A percentile compares a stretch with the other conserved stretches of the same genome.
phyloP scores from a whole-genome alignment of 2,888 invertebrate species.

The Cephus runcator region DNA sequence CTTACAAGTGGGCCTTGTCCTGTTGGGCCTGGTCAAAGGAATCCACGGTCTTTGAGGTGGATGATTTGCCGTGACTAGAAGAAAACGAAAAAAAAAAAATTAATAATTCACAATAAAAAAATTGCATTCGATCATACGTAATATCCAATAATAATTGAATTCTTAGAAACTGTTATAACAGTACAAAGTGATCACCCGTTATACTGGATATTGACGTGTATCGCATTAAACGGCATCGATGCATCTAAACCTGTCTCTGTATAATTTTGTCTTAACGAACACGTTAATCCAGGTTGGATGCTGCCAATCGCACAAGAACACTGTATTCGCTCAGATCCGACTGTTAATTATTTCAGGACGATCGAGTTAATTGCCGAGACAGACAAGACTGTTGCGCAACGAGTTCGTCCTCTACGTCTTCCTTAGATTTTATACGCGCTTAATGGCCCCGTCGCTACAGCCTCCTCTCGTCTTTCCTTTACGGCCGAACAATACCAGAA shows the following conservation, averaged over 20 bases:
- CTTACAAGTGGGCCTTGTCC: conserved; percentile 91
- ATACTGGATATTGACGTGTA: neutral
- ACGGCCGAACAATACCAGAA: neutral
- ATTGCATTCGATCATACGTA: neutral
- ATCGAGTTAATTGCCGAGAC: neutral
- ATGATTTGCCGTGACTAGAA: conserved; percentile 88
- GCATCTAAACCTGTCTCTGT: neutral
- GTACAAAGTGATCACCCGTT: neutral
- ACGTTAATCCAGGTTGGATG: neutral
- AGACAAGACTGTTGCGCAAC: neutral
- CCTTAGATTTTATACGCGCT: neutral
- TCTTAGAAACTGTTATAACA: neutral
- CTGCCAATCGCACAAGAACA: neutral
- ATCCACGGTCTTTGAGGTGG: conserved; percentile 97
- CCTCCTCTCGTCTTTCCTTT: neutral
- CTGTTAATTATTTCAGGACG: neutral
- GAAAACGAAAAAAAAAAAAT: conserved; percentile 48
- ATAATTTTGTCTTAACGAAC: neutral
- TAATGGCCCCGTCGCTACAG: neutral
- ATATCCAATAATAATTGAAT: neutral
- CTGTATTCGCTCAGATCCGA: neutral
- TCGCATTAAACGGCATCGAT: neutral
- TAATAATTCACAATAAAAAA: neutral
- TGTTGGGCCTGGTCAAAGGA: conserved; percentile 88
- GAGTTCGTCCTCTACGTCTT: neutral